Evolutionary conservation across 2,888 invertebrate genomes (phyloP).

Genomic region (Sicus ferrugineus): DNA sequence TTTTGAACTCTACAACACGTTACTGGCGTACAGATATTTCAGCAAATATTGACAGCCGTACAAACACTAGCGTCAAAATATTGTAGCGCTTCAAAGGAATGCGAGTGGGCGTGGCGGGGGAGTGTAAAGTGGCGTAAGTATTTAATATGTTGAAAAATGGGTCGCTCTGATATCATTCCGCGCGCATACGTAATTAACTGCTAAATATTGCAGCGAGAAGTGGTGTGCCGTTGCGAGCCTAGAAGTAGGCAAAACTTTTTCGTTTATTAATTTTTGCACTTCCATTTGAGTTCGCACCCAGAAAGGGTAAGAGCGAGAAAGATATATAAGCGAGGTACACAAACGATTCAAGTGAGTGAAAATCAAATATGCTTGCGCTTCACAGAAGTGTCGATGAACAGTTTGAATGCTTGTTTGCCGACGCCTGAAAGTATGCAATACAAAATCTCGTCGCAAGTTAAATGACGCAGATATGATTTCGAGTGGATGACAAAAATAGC

Average conservation of each 20-base stretch:
- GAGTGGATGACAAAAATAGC: no score
- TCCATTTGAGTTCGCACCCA: slow-evolving; percentile 19
- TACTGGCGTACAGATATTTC: slow-evolving; percentile 50
- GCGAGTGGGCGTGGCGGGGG: no score
- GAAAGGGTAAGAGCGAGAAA: background rate
- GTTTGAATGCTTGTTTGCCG: background rate
- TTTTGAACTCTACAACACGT: background rate
- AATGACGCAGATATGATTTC: no score
- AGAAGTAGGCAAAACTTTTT: slow-evolving; percentile 29
- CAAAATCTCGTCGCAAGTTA: no score
- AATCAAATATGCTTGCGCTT: background rate
- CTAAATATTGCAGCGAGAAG: slow-evolving; percentile 15
- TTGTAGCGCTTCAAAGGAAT: background rate
- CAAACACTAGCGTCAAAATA: slow-evolving; percentile 47
- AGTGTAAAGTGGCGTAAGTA: no score
- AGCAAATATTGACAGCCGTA: slow-evolving; percentile 60
- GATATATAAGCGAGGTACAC: background rate
- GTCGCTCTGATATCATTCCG: slow-evolving; percentile 8
- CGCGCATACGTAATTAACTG: slow-evolving; percentile 25
- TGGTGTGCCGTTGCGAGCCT: background rate
- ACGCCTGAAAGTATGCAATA: slow-evolving; percentile 14
- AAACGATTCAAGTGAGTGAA: slow-evolving; percentile 9
- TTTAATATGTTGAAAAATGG: slow-evolving; percentile 27
- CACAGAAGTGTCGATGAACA: slow-evolving; percentile 24
- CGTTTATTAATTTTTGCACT: slow-evolving; percentile 29